Percentiles rank a stretch among this genome's conserved stretches.
These are phyloP conservation scores for Galaxias olidus DNA, from an alignment of 2,797 vertebrate genomes.

Conservation along the genomic window DNA sequence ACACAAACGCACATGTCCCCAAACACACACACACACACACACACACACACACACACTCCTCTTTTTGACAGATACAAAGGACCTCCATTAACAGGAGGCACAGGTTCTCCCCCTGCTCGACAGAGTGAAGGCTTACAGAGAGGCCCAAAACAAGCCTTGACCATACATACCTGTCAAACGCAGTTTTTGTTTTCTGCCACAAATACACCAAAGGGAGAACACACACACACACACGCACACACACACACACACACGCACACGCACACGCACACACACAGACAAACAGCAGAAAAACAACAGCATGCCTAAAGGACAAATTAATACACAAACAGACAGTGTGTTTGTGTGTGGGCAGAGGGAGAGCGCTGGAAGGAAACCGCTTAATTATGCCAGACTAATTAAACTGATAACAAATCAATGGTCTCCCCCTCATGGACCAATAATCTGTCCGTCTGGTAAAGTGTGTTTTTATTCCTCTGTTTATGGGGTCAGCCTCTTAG, in stretches of 20 bases:
- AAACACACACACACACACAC: neutral
- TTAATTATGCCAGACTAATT: constrained; percentile 71
- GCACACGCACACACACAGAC: constrained; percentile 13
- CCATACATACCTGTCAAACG: constrained; percentile 63
- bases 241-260: constrained; percentile 21
- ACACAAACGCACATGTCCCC: constrained; percentile 12
- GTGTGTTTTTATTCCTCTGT: constrained; percentile 6
- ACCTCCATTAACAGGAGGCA: constrained; percentile 59
- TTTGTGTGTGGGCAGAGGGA: constrained; percentile 19
- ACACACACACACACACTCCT: neutral
- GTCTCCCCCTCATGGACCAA: constrained; percentile 39
- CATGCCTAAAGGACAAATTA: constrained; percentile 1
- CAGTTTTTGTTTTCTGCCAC: constrained; percentile 16
- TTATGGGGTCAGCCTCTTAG: neutral
- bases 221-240: constrained; percentile 14
- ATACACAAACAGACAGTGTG: constrained; percentile 2
- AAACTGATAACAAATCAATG: constrained; percentile 79
- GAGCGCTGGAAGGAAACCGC: constrained; percentile 65
- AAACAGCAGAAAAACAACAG: constrained; percentile 1
- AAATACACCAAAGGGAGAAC: neutral
- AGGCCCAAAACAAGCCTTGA: constrained; percentile 50
- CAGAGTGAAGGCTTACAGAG: constrained; percentile 39
- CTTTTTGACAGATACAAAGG: constrained; percentile 48
- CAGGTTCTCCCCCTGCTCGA: constrained; percentile 42
- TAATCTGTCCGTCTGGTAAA: neutral